Evolutionary conservation across 2,113 vertebrate species (phyloP).

Genomic region (Struthidea cinerea): DNA sequence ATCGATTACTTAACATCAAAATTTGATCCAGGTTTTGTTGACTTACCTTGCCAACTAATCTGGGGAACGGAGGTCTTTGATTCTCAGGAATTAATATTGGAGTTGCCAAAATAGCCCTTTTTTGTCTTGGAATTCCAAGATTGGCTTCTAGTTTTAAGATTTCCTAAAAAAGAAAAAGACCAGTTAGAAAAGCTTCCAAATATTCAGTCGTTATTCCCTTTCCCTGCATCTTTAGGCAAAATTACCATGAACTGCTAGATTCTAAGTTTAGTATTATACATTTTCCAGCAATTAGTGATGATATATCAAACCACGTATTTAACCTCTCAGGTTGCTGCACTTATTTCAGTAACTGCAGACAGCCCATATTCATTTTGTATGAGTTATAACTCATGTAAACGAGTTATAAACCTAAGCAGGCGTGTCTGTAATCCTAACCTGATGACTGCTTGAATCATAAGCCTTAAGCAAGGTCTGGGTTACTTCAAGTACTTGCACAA

Average conservation of each 20-base stretch:
- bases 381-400: background rate
- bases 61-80: constrained; percentile 89
- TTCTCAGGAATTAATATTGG: constrained; percentile 89
- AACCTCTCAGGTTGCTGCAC: background rate
- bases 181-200: background rate
- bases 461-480: background rate
- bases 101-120: constrained; percentile 87
- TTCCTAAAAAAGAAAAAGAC: constrained; percentile 71
- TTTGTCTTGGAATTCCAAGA: constrained; percentile 78
- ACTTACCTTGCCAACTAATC: constrained; percentile 88
- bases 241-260: background rate
- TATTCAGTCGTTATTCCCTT: background rate
- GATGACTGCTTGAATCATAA: background rate
- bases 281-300: constrained; percentile 20
- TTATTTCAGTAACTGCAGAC: background rate
- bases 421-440: background rate
- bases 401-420: background rate
- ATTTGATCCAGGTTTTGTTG: background rate
- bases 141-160: constrained; percentile 77
- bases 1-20: background rate
- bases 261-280: background rate
- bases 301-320: background rate
- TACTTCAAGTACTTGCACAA: background rate
- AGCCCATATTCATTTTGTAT: background rate
- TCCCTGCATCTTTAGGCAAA: background rate